Percentiles rank a stretch among this genome's conserved stretches.
Evolutionary conservation across 2,113 vertebrate species (phyloP).

Genomic region (Burhinus bistriatus): DNA sequence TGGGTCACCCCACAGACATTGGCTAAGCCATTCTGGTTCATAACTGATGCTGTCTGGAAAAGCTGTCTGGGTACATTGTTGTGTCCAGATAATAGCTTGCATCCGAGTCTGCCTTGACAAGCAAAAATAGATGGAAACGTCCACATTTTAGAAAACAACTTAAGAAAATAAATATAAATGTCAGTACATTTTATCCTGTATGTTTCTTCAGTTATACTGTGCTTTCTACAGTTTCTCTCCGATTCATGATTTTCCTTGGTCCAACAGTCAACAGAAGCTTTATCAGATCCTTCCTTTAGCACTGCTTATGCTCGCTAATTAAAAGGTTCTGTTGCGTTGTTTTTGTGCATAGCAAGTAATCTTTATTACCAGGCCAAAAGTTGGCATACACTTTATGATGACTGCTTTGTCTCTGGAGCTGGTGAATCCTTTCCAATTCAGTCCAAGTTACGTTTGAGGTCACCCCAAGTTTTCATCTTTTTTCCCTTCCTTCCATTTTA

Average conservation of each 20-base stretch:
- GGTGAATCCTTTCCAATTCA: background rate
- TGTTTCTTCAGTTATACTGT: background rate
- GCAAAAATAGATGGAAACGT: background rate
- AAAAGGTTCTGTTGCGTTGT: background rate
- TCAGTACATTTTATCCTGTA: background rate
- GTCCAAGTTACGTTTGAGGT: background rate
- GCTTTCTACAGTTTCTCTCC: background rate
- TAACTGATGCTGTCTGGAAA: background rate
- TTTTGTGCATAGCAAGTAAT: background rate
- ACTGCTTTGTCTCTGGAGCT: background rate
- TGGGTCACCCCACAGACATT: background rate
- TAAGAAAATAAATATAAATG: background rate
- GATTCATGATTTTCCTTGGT: background rate
- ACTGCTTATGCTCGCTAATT: background rate
- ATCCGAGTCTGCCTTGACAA: background rate
- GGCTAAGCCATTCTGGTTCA: background rate
- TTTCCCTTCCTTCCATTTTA: background rate
- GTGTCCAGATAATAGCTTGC: background rate
- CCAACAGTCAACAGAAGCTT: background rate
- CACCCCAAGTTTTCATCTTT: background rate
- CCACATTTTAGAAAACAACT: background rate
- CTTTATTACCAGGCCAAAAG: background rate
- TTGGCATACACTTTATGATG: background rate
- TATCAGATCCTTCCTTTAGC: background rate
- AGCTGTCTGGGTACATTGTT: accelerated